Evolutionary conservation across 2,797 vertebrate genomes (phyloP).

Genomic region (Gallinago stenura): DNA sequence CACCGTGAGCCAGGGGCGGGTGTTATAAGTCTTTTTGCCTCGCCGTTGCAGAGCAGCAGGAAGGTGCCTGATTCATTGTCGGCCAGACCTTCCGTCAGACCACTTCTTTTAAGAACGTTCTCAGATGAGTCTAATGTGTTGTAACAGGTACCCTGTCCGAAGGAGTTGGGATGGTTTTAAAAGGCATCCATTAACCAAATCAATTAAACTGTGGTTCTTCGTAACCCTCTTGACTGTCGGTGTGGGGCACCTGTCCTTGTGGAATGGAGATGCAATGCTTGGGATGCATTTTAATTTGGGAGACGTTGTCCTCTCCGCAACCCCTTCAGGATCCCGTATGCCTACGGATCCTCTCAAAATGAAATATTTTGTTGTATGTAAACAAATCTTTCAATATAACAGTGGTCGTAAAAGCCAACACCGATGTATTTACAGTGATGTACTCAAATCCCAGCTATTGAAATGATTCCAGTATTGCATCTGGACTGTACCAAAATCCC

Average conservation of each 20-base stretch:
- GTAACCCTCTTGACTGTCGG: conserved; percentile 73
- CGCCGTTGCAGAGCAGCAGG: conserved; percentile 91
- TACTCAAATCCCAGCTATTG: not conserved
- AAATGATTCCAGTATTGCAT: conserved; percentile 80
- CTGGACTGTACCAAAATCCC: conserved; percentile 43
- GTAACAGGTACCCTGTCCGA: conserved; percentile 92
- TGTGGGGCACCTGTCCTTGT: conserved; percentile 76
- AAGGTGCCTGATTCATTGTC: conserved; percentile 83
- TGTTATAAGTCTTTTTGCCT: conserved; percentile 85
- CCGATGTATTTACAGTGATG: not conserved
- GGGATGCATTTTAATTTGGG: conserved; percentile 66
- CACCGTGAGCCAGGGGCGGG: conserved; percentile 19
- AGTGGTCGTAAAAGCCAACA: not conserved
- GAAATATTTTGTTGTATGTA: not conserved
- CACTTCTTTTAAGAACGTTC: conserved; percentile 99
- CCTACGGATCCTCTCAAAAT: not conserved
- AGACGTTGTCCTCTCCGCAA: not conserved
- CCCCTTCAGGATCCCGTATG: not conserved
- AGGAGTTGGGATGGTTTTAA: conserved; percentile 75
- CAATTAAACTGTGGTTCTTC: conserved; percentile 73
- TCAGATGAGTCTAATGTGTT: conserved; percentile 96
- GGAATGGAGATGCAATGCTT: conserved; percentile 77
- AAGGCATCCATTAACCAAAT: conserved; percentile 78
- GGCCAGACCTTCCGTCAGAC: conserved; percentile 91
- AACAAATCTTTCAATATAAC: not conserved